Evolutionary conservation across 2,888 invertebrate species (phyloP).

Genomic region (Zhengitettix transpicula): DNA sequence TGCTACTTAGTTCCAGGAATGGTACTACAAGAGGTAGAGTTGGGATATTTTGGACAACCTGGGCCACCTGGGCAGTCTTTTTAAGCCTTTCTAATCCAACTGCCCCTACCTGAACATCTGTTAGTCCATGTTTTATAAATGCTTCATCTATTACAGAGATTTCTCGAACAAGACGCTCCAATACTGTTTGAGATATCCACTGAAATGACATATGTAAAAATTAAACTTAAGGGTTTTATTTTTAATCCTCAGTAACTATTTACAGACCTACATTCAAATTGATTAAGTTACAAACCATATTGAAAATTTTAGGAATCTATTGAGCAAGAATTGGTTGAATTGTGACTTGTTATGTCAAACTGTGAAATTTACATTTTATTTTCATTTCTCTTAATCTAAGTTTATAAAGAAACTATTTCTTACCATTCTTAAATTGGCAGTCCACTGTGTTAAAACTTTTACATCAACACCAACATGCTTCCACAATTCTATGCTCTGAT

Average conservation of each 20-base stretch:
- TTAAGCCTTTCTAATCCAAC: slow-evolving; percentile 57
- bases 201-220: slow-evolving; percentile 28
- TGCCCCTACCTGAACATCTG: slow-evolving; percentile 46
- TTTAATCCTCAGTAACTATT: no score
- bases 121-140: slow-evolving; percentile 49
- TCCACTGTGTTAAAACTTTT: slow-evolving; percentile 56
- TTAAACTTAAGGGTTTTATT: no score
- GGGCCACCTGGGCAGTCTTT: slow-evolving; percentile 45
- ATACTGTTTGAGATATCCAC: slow-evolving; percentile 77
- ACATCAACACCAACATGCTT: slow-evolving; percentile 46
- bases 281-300: no score
- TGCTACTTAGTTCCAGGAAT: slow-evolving; percentile 63
- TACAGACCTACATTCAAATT: no score
- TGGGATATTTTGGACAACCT: slow-evolving; percentile 26
- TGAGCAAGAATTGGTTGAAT: no score
- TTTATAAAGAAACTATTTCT: slow-evolving; percentile 13
- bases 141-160: slow-evolving; percentile 53
- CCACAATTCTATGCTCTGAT: slow-evolving; percentile 35
- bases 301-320: no score
- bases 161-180: slow-evolving; percentile 56
- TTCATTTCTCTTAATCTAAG: slow-evolving; percentile 11
- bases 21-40: slow-evolving; percentile 48
- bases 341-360: neutral
- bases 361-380: no score
- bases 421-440: slow-evolving; percentile 58